Evolutionary conservation across 2,888 invertebrate genomes (phyloP), one percentile per base, ranked within the genome.

Genomic region (Idaea dimidiata): DNA sequence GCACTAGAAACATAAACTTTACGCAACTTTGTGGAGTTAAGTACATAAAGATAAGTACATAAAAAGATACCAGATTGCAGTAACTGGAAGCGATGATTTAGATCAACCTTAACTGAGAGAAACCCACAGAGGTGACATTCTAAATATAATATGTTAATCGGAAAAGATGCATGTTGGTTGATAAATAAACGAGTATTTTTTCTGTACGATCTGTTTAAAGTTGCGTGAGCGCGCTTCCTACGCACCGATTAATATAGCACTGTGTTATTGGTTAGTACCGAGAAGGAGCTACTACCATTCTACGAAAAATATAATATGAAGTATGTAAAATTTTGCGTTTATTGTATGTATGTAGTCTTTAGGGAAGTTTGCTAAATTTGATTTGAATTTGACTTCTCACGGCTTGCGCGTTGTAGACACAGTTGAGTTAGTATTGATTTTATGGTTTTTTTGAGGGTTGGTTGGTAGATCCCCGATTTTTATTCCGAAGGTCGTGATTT

Each of bases 211-310:
- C 58, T 60, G 56, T 63, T 58, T 63, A 58, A 31, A 6, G 59
- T 16, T 61, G 63, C 60, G 63, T 66, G 60, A 63, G 61, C 64
- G 62, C 63, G 60, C 64, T 56, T 58, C 65, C 66, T 64, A 67
- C 70, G 62, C 66, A 62, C 57, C 59, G 61, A 60, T 60, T 54
- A 31, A 59, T 64, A 58, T 64, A 64, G 63, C 66, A 68, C 64
- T 65, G 60, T 59, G 63, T 61, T 68, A 66, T 60, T 62, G 64
- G 66, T 67, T 64, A 61, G 61, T 61, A 66, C 60, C 43, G 60
- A 56, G 61, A 61, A 60, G 57, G 61, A 32, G 62, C 63, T 59
- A 60, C 58, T 1, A 17, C 24, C 56, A 7, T 58, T 60, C 54
- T 33, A 24, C 24, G 24, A 24, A 24, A 24, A 24, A 3, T 24